Percentiles rank a stretch among this genome's conserved stretches.
These are phyloP conservation scores for Crepidodera aurea DNA, from an alignment of 2,888 invertebrate species.

Conservation along the genomic window DNA sequence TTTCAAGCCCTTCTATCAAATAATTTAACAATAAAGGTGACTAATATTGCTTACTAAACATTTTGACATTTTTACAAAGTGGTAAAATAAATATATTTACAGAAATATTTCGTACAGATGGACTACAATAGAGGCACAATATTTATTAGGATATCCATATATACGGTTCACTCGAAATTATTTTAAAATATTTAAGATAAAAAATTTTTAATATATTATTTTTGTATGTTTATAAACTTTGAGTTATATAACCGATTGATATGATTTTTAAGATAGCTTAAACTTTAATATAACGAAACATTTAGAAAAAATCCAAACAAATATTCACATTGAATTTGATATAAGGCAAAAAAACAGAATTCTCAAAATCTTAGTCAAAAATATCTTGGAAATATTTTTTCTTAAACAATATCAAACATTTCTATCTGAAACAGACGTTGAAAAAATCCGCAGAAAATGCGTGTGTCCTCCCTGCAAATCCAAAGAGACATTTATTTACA, in stretches of 20 bases:
- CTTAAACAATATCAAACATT: too few species aligned
- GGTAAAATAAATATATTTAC: conserved; percentile 40
- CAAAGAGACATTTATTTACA: too few species aligned
- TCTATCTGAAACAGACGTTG: too few species aligned
- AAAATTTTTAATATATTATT: not conserved
- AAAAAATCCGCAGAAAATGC: too few species aligned
- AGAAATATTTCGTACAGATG: conserved; percentile 38
- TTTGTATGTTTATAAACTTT: not conserved
- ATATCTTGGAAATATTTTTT: too few species aligned
- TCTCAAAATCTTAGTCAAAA: too few species aligned
- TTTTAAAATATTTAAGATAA: conserved; percentile 1
- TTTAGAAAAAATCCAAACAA: too few species aligned
- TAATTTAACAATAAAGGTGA: conserved; percentile 44
- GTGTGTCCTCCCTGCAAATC: too few species aligned
- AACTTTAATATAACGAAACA: not conserved
- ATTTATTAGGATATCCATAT: conserved; percentile 38
- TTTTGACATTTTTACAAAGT: conserved; percentile 40
- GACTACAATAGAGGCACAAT: conserved; percentile 42
- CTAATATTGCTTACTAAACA: conserved; percentile 53
- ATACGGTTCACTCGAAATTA: conserved; percentile 15
- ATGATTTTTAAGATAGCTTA: not conserved
- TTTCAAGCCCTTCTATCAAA: conserved; percentile 46
- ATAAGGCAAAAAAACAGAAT: too few species aligned
- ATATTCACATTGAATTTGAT: too few species aligned
- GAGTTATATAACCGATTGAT: not conserved